Percentiles rank a stretch among this genome's conserved stretches.
Evolutionary conservation across 2,797 vertebrate species (phyloP).

Genomic region (Streptopelia turtur): DNA sequence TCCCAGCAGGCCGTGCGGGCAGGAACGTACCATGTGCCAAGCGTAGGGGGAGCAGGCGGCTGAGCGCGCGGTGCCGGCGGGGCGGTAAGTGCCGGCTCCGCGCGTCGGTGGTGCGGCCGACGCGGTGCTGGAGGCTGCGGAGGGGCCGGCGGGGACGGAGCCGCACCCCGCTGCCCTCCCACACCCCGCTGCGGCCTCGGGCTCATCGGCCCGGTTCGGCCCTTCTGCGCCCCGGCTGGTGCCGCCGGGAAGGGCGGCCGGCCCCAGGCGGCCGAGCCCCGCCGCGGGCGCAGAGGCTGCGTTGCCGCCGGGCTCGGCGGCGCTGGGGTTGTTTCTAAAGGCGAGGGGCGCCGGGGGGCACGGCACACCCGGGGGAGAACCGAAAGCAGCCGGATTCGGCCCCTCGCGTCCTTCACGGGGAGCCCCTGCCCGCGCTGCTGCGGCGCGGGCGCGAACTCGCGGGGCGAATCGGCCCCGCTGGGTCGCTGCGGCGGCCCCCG

Average conservation of each 20-base stretch:
- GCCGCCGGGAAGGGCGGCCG: neutral
- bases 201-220: neutral
- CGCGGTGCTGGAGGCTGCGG: neutral
- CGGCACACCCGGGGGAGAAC: neutral
- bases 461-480: neutral
- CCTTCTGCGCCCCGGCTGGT: neutral
- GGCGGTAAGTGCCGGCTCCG: slow-evolving; percentile 1
- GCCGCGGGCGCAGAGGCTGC: neutral
- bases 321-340: neutral
- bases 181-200: neutral
- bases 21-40: neutral
- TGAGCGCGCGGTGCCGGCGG: neutral
- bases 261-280: neutral
- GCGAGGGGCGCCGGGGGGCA: neutral
- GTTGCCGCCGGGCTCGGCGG: neutral
- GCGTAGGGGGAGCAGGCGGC: neutral
- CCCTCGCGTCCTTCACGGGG: neutral
- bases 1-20: slow-evolving; percentile 66
- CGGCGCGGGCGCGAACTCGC: neutral
- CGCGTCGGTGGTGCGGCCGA: too few species aligned
- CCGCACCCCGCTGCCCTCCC: accelerated
- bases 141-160: neutral
- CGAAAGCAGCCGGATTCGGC: neutral
- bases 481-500: too few species aligned
- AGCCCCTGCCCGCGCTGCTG: neutral